Evolutionary conservation across 1,140 invertebrate species (phyloP), one percentile per base, ranked within the genome.

Genomic region (Cydia amplana): DNA sequence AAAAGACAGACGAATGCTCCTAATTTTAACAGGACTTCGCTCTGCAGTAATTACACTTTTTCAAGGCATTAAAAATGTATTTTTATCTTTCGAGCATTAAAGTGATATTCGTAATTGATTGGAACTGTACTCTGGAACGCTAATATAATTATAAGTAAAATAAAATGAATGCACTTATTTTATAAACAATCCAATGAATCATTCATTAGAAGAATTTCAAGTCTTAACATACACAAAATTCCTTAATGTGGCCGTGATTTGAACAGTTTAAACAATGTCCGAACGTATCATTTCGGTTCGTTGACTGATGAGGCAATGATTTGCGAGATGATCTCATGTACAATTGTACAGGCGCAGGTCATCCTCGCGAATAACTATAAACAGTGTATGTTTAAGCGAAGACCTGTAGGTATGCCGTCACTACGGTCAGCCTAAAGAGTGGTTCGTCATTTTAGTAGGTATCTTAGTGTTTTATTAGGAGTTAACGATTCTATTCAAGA

Each of bases 251-350:
- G 12, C 16, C 64, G n/a, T 20, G 18, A 7, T 16, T 5, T 67
- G 23, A 6, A n/a, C 64, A 32, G 64, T 36, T 32, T 10, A 67
- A 67, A 67, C 28, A 70, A 36, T 70, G 32, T 40, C 65, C 65
- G 28, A 36, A 20, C 14, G 28, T 67, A 36, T 32, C n/a, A 36
- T 70, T 70, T 40, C n/a, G 18, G 65, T 70, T 70, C 36, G 65
- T 70, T 70, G 65, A 70, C 65, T 70, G 65, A 70, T 70, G 65
- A 70, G 65, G 65, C 65, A 70, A 70, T 70, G 65, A 70, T 70
- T 70, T 70, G 32, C 32, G 65, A 32, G 65, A 40, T 70, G 65
- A 70, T 70, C 65, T 70, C 65, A 70, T 16, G 65, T 23, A 20
- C 32, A n/a, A 4, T 43, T 16, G 65, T 23, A 20, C 32, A n/a